Evolutionary conservation across 2,797 vertebrate genomes (phyloP).

Genomic region (Enteromius radiatus): DNA sequence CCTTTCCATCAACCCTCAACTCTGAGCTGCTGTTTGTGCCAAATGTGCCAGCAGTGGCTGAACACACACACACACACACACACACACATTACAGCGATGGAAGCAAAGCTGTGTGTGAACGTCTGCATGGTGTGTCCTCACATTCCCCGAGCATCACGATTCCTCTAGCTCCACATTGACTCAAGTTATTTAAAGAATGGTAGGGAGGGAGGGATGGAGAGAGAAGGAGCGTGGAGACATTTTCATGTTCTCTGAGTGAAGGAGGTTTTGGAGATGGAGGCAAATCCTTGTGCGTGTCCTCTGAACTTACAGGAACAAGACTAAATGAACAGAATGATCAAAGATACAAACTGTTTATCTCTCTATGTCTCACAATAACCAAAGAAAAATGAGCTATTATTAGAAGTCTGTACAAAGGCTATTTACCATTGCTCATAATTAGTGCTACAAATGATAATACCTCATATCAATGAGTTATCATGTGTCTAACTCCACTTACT

Average conservation of each 20-base stretch:
- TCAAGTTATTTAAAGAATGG: conserved; percentile 58
- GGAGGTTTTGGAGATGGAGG: conserved; percentile 45
- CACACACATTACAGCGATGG: conserved; percentile 35
- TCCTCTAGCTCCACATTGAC: conserved; percentile 53
- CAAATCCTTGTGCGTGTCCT: conserved; percentile 43
- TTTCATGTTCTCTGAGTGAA: not conserved
- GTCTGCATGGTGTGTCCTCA: conserved; percentile 48
- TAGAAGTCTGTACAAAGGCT: not conserved
- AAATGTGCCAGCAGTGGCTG: conserved; percentile 46
- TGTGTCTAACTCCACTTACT: no score
- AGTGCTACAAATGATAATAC: not conserved
- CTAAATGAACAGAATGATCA: conserved; percentile 14
- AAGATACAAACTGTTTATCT: conserved; percentile 9
- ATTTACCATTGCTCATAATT: not conserved
- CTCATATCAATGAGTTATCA: no score
- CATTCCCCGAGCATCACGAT: conserved; percentile 51
- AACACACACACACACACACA: conserved; percentile 27
- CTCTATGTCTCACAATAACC: not conserved
- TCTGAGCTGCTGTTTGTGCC: conserved; percentile 43
- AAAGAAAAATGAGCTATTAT: no score
- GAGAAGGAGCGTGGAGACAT: not conserved
- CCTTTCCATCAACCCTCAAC: conserved; percentile 55
- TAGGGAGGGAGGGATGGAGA: conserved; percentile 23
- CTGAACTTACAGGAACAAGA: conserved; percentile 25
- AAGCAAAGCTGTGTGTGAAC: conserved; percentile 27